phyloP scores from a whole-genome alignment of 30 jellyfish, hydroid and myxozoan species.

The Cassiopea xamachana region DNA sequence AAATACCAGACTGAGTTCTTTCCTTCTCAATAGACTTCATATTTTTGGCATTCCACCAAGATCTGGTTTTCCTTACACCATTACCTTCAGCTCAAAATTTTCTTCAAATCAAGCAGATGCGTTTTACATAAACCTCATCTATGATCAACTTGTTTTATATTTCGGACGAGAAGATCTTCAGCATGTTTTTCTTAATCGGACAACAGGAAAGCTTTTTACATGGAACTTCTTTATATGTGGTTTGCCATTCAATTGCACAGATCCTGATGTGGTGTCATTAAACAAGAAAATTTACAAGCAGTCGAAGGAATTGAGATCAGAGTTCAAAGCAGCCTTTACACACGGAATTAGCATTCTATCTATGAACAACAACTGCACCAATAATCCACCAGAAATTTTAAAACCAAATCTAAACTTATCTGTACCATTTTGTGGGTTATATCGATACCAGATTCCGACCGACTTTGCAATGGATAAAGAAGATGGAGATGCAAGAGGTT shows the following conservation, averaged over 20 bases:
- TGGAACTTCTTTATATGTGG: conserved; percentile 27
- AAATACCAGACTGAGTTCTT: conserved; percentile 2
- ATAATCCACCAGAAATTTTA: conserved; percentile 50
- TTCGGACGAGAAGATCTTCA: conserved; percentile 47
- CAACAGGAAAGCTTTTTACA: not conserved
- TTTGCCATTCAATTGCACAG: conserved; percentile 32
- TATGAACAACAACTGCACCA: conserved; percentile 37
- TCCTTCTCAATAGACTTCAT: conserved; percentile 19
- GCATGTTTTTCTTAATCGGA: conserved; percentile 28
- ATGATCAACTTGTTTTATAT: not conserved
- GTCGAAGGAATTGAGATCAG: conserved; percentile 24
- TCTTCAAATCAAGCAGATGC: conserved; percentile 26
- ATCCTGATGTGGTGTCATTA: conserved; percentile 1
- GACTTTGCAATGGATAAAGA: conserved; percentile 61
- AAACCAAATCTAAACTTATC: conserved; percentile 40
- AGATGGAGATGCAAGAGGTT: conserved; percentile 46
- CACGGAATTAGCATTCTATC: conserved; percentile 10
- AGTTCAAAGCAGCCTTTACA: conserved; percentile 26
- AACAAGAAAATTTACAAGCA: conserved; percentile 36
- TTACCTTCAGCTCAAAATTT: conserved; percentile 3
- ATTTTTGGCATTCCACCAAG: conserved; percentile 44
- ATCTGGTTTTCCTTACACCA: conserved; percentile 32
- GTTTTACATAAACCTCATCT: conserved; percentile 27
- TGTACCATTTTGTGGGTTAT: conserved; percentile 84
- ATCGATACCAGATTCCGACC: conserved; percentile 59